These are phyloP conservation scores for Pseudobourletiella spinata DNA, from an alignment of 1,140 invertebrate genomes.

Conservation along the genomic window DNA sequence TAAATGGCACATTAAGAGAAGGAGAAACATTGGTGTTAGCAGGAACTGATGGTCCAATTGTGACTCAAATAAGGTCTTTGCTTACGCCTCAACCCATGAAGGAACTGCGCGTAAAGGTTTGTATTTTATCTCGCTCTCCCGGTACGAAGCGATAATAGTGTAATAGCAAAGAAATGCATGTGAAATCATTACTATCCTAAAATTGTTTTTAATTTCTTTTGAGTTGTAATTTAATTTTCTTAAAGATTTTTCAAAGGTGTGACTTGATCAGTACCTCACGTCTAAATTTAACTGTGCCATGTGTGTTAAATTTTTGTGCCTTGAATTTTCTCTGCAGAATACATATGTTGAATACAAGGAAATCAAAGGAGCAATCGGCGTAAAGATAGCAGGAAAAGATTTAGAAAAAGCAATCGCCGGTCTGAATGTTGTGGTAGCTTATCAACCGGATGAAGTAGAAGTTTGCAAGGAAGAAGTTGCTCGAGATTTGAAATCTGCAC, in stretches of 20 bases:
- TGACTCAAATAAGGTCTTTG: constrained; percentile 92
- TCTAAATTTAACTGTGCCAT: background rate
- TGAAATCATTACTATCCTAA: no score
- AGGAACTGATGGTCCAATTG: constrained; percentile 95
- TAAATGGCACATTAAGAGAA: constrained; percentile 87
- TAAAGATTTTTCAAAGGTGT: no score
- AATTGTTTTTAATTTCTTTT: no score
- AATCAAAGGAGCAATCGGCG: constrained; percentile 90
- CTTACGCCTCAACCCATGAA: constrained; percentile 96
- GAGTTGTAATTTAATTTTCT: background rate
- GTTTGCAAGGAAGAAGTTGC: constrained; percentile 71
- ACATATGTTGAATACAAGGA: constrained; percentile 94
- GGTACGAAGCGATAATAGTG: no score
- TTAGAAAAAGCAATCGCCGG: constrained; percentile 95
- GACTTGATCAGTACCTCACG: background rate
- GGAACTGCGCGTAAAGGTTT: constrained; percentile 94
- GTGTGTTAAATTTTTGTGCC: constrained; percentile 1
- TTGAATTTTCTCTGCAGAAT: constrained; percentile 60
- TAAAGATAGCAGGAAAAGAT: constrained; percentile 96
- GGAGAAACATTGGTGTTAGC: constrained; percentile 92
- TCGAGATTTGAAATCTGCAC: constrained; percentile 70
- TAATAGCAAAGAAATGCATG: no score
- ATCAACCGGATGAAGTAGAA: constrained; percentile 89
- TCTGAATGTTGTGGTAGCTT: constrained; percentile 76
- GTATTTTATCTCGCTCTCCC: no score